Evolutionary conservation across 2,888 invertebrate species (phyloP), one percentile per base, ranked within the genome.

Genomic region (Volucella zonaria): DNA sequence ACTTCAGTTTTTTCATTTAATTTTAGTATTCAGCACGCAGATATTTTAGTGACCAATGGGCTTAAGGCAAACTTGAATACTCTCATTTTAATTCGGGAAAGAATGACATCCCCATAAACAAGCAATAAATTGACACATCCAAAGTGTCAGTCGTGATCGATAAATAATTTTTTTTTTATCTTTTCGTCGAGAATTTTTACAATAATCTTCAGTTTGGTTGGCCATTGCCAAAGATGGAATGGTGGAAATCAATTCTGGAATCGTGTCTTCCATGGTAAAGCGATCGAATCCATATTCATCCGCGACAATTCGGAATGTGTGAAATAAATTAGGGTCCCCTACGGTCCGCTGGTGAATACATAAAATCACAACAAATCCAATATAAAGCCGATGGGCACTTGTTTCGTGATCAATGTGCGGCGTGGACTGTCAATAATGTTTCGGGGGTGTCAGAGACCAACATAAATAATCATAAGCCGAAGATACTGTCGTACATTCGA

Each of bases 101-200:
- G 76, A 81, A 85, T 67, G 71, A 73, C 73, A 80, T 73, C 47
- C 51, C 59, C 85, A 58, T 85, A 85, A 85, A 85, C 85, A 85
- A 73, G 77, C 85, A 71, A 85, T 85, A 85, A 85, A 85, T 85
- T 85, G 81, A 85, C 85, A 85, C 85, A 81, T 85, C 31, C 68
- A 73, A 81, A 85, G 85, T 85, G 85, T 85, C 81, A 85, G 81
- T 73, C 64, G 85, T 85, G 85, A 77, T 81, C 81, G 76, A 81
- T 81, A 77, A 85, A 81, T 85, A 52, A 76, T 75, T 85, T 81
- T 85, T 81, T 43, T 61, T 58, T 15, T 11, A 8, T 8, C 15
- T 59, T 31, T 31, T 31, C 31, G 31, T 31, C 1, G 31, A 31
- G 6, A 31, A 31, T 31, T 78, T 61, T 56, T 49, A 54, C 23